phyloP scores from a whole-genome alignment of 2,113 vertebrate genomes.

The Rhombomys opimus region DNA sequence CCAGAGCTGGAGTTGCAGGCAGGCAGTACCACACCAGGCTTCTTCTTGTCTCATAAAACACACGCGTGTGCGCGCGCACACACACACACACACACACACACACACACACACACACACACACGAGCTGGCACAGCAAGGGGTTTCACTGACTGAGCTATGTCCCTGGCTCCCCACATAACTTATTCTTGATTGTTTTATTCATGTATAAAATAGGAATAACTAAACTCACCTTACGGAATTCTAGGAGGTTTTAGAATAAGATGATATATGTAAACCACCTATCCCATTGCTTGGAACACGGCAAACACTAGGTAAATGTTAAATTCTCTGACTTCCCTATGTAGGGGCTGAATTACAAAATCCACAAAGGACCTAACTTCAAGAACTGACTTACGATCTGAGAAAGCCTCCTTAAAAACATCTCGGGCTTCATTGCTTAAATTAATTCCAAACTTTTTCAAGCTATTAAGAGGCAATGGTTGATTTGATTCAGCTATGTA shows the following conservation, averaged over 20 bases:
- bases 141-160: not conserved
- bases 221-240: constrained; percentile 28
- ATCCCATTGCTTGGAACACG: constrained; percentile 31
- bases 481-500: constrained; percentile 79
- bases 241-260: constrained; percentile 56
- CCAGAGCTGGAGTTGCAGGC: not conserved
- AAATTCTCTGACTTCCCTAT: constrained; percentile 13
- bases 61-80: too few species aligned
- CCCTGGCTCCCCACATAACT: not conserved
- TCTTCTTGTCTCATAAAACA: not conserved
- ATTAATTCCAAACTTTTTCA: constrained; percentile 80
- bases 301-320: constrained; percentile 47
- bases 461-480: constrained; percentile 76
- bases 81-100: too few species aligned
- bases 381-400: constrained; percentile 68
- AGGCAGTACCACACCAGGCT: too few species aligned
- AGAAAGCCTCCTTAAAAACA: constrained; percentile 73
- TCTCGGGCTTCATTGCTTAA: constrained; percentile 75
- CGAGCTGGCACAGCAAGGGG: not conserved
- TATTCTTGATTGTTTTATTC: not conserved
- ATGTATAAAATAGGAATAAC: constrained; percentile 49
- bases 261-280: constrained; percentile 24
- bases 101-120: too few species aligned
- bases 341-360: constrained; percentile 45
- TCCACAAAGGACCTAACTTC: constrained; percentile 41